Percentiles rank a stretch among this genome's conserved stretches.
These are phyloP conservation scores for Grallaria varia DNA, from an alignment of 2,113 vertebrate species.

Conservation along the genomic window DNA sequence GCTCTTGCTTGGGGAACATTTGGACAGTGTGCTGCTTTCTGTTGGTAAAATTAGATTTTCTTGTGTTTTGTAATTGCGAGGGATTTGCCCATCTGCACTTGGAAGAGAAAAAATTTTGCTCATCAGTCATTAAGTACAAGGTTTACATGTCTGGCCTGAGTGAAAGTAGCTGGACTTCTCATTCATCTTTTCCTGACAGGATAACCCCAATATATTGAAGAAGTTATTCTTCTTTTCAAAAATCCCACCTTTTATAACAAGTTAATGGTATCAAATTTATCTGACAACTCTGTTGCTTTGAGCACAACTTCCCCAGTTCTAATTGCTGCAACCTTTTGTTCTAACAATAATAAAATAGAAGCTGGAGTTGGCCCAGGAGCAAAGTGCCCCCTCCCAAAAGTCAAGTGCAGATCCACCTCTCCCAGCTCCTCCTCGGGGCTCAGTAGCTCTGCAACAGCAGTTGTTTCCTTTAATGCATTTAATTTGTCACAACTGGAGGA, in stretches of 20 bases:
- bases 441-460: neutral
- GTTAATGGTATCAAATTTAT: neutral
- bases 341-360: neutral
- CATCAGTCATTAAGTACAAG: constrained; percentile 67
- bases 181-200: constrained; percentile 41
- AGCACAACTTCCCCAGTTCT: neutral
- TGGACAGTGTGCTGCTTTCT: neutral
- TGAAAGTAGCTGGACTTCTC: constrained; percentile 42
- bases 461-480: constrained; percentile 7
- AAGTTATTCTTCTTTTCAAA: neutral
- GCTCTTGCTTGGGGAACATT: constrained; percentile 16
- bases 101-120: constrained; percentile 48
- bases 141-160: constrained; percentile 54
- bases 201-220: neutral
- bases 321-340: neutral
- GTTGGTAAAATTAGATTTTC: constrained; percentile 14
- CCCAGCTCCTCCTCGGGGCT: neutral
- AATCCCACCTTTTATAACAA: neutral
- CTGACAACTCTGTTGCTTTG: neutral
- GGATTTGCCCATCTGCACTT: constrained; percentile 46
- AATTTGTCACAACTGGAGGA: constrained; percentile 7
- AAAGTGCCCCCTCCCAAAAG: neutral
- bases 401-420: neutral
- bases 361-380: neutral
- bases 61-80: constrained; percentile 25